Evolutionary conservation across 2,113 vertebrate species (phyloP).

Genomic region (Nothoprocta pentlandii): DNA sequence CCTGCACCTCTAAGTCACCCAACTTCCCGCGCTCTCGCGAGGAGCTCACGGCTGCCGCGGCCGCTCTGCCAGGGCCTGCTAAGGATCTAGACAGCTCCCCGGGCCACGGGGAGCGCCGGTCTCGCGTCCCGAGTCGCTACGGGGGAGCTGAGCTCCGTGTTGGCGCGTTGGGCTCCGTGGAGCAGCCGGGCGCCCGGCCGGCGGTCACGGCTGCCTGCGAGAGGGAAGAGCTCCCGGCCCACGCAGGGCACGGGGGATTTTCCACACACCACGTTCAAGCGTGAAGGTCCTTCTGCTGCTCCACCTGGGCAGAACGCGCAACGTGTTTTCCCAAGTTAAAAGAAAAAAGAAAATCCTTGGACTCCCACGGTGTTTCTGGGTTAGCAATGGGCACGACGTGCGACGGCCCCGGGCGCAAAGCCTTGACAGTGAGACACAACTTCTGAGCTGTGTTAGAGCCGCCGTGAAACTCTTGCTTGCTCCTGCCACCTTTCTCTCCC

Average conservation of each 20-base stretch:
- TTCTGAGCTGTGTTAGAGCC: conserved; percentile 17
- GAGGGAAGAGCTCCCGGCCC: neutral
- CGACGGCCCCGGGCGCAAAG: conserved; percentile 17
- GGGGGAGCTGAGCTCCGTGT: conserved; percentile 31
- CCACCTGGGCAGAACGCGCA: neutral
- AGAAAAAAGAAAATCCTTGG: neutral
- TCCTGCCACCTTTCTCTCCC: neutral
- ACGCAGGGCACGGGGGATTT: neutral
- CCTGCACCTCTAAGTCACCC: neutral
- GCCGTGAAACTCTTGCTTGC: conserved; percentile 16
- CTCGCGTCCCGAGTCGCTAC: neutral
- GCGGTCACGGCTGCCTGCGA: conserved; percentile 15
- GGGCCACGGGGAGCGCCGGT: conserved; percentile 22
- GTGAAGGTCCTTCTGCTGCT: neutral
- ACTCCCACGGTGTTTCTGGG: neutral
- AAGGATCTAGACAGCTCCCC: neutral
- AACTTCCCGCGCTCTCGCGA: neutral
- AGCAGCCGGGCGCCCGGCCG: conserved; percentile 35
- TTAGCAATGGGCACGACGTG: conserved; percentile 29
- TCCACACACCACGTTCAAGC: neutral
- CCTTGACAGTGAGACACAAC: conserved; percentile 28
- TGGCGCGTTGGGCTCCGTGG: conserved; percentile 57
- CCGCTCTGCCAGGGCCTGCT: no score
- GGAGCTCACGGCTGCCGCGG: neutral
- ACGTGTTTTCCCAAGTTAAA: neutral